Conservation (phyloP, 1,140 invertebrate genomes). For the Triops cancriformis region DNA sequence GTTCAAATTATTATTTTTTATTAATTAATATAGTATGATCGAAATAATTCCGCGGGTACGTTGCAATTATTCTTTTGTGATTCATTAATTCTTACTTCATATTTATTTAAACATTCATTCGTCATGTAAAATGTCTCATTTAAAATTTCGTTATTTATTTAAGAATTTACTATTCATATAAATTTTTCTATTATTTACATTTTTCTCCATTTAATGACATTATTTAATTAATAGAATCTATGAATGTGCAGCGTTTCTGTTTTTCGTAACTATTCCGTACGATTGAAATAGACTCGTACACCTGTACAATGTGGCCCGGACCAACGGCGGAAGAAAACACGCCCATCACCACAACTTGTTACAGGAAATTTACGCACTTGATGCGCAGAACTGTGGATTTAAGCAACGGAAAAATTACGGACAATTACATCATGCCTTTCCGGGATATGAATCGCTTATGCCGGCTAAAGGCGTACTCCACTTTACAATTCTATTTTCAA, state of each 20-base stretch:
- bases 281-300: neutral
- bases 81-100: too few relatives aligned
- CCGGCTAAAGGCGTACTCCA: neutral
- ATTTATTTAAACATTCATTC: too few relatives aligned
- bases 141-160: too few relatives aligned
- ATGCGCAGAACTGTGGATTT: neutral
- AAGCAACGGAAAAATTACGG: neutral
- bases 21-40: too few relatives aligned
- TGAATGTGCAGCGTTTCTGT: too few relatives aligned
- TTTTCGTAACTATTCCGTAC: neutral
- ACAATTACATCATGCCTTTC: neutral
- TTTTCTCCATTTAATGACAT: too few relatives aligned
- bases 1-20: too few relatives aligned
- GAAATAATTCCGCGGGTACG: too few relatives aligned
- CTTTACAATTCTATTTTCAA: neutral
- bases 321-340: neutral
- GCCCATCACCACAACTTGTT: neutral
- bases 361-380: neutral
- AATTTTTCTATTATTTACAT: too few relatives aligned
- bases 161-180: too few relatives aligned
- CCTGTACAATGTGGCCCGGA: neutral
- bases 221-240: too few relatives aligned
- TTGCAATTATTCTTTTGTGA: neutral
- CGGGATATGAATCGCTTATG: neutral
- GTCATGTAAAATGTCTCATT: too few relatives aligned